Evolutionary conservation across 2,113 vertebrate species (phyloP).

Genomic region (Lates calcarifer): DNA sequence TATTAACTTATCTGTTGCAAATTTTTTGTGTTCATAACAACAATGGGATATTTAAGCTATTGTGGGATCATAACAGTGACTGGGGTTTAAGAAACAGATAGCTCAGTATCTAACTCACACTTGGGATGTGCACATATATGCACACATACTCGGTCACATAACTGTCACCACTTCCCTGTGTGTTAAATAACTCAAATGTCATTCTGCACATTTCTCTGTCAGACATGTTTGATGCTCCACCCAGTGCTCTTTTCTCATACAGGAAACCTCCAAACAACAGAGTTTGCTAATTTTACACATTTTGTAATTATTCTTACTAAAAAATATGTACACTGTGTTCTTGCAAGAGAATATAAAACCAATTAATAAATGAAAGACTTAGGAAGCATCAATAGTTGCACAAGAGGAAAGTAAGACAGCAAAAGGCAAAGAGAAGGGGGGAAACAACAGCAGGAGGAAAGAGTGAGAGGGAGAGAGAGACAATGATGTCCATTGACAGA

Average conservation of each 20-base stretch:
- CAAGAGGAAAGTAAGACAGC: not conserved
- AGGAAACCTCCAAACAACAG: no score
- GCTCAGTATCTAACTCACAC: no score
- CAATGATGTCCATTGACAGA: slow-evolving; percentile 57
- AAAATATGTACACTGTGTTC: not conserved
- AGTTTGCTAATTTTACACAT: not conserved
- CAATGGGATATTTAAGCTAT: not conserved
- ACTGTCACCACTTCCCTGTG: not conserved
- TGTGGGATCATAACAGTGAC: not conserved
- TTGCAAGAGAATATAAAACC: not conserved
- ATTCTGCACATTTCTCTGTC: not conserved
- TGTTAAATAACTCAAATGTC: not conserved
- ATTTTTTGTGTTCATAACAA: not conserved
- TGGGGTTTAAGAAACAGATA: no score
- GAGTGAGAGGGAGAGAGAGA: slow-evolving; percentile 3
- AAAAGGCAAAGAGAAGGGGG: slow-evolving; percentile 7
- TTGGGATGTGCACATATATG: no score
- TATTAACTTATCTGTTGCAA: not conserved
- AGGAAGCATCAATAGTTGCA: not conserved
- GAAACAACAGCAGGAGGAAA: slow-evolving; percentile 7
- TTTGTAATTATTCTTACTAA: not conserved
- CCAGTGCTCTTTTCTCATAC: not conserved
- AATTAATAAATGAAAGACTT: slow-evolving; percentile 1
- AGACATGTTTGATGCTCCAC: not conserved
- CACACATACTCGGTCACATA: not conserved